A percentile compares a stretch with the other conserved stretches of the same genome.
These are phyloP conservation scores for Hippasteria phrygiana DNA, from an alignment of 53 echinoderm and acorn worm genomes.

Conservation along the genomic window DNA sequence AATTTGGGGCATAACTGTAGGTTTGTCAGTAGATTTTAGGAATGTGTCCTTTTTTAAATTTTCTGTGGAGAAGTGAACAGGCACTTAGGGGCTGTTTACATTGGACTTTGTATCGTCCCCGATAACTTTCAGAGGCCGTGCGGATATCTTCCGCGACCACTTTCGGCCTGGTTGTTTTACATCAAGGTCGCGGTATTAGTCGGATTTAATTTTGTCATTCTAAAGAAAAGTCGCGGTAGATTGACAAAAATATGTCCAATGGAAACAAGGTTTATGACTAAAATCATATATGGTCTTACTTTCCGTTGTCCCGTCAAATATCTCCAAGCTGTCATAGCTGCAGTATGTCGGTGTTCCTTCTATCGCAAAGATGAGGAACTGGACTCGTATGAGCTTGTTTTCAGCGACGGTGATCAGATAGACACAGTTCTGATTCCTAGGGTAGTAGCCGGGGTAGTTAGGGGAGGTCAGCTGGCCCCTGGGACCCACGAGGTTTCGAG, in stretches of 20 bases:
- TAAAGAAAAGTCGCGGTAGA: too few relatives aligned
- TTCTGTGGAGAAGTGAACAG: not conserved
- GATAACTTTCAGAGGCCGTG: too few relatives aligned
- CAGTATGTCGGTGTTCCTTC: conserved; percentile 89
- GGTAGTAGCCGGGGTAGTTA: conserved; percentile 92
- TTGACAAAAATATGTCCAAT: too few relatives aligned
- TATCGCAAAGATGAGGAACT: conserved; percentile 81
- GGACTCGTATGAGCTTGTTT: conserved; percentile 78
- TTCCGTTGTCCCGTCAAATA: conserved; percentile 78
- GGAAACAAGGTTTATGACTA: not conserved
- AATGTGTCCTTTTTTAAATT: too few relatives aligned
- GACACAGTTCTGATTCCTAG: conserved; percentile 87
- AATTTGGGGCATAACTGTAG: too few relatives aligned
- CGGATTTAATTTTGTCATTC: too few relatives aligned
- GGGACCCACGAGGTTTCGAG: conserved; percentile 80
- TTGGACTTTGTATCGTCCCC: too few relatives aligned
- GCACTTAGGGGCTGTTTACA: too few relatives aligned
- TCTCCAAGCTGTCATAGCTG: conserved; percentile 94
- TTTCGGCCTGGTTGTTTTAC: too few relatives aligned
- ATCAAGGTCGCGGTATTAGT: too few relatives aligned
- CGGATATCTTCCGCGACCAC: too few relatives aligned
- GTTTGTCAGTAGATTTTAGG: too few relatives aligned
- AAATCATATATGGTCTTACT: conserved; percentile 40
- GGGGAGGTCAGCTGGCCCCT: conserved; percentile 85
- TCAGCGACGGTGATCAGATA: conserved; percentile 86